Evolutionary conservation across 2,797 vertebrate genomes (phyloP).

Genomic region (Lepidocolaptes lacrymiger): DNA sequence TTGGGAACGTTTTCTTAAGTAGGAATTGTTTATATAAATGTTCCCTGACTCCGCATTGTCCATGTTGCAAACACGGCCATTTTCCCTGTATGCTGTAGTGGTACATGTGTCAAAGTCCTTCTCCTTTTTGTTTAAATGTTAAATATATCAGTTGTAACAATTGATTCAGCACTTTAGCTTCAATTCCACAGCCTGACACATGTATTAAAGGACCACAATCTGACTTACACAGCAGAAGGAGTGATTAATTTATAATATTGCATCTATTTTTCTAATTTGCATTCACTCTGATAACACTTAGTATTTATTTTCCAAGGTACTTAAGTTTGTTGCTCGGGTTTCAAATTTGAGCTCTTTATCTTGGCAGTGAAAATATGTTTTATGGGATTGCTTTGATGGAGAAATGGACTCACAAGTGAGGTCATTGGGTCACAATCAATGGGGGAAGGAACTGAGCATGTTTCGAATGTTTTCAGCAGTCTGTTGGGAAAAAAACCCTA

Average conservation of each 20-base stretch:
- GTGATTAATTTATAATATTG: neutral
- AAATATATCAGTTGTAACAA: neutral
- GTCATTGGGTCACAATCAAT: neutral
- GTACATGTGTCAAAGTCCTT: neutral
- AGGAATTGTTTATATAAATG: neutral
- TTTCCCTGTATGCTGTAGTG: neutral
- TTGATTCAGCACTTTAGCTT: neutral
- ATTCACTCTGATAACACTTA: neutral
- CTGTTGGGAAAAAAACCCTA: neutral
- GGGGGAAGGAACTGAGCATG: neutral
- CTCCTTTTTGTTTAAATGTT: neutral
- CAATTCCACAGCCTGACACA: neutral
- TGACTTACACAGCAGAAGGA: neutral
- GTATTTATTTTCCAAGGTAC: neutral
- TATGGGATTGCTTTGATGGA: neutral
- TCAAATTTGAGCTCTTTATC: constrained; percentile 16
- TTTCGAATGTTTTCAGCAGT: neutral
- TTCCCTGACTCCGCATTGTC: neutral
- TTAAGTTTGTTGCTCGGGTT: neutral
- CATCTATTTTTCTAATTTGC: neutral
- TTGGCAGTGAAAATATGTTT: neutral
- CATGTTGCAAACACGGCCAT: neutral
- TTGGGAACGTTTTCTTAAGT: neutral
- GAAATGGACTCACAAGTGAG: neutral
- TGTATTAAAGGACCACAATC: neutral